A percentile compares a stretch with the other conserved stretches of the same genome.
phyloP scores from a whole-genome alignment of 1,140 invertebrate genomes.

The Mizuhopecten yessoensis region DNA sequence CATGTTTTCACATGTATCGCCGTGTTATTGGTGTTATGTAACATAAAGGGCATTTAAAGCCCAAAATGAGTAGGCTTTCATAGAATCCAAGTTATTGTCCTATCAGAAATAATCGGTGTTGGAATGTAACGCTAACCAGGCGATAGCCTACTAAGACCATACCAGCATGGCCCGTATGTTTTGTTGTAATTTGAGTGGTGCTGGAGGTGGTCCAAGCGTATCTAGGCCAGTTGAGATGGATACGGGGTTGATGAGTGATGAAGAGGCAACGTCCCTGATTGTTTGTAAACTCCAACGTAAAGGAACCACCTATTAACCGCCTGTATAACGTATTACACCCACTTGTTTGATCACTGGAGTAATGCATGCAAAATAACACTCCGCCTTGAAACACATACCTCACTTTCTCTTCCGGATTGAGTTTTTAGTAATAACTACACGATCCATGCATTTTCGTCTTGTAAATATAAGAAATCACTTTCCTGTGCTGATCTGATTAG shows the following conservation, averaged over 20 bases:
- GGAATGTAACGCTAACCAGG: not conserved
- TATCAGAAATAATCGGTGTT: not conserved
- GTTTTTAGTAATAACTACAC: too few relatives aligned
- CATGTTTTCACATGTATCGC: too few relatives aligned
- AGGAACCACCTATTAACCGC: not conserved
- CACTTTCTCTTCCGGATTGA: not conserved
- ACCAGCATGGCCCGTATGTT: not conserved
- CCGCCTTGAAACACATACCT: not conserved
- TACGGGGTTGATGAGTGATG: not conserved
- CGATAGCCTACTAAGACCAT: not conserved
- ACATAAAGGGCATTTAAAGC: too few relatives aligned
- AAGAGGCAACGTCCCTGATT: conserved; percentile 11
- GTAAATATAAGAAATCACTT: too few relatives aligned
- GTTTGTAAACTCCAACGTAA: not conserved
- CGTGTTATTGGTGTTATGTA: too few relatives aligned
- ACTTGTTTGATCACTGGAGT: conserved; percentile 14
- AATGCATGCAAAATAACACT: not conserved
- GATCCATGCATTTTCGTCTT: too few relatives aligned
- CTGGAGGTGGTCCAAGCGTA: conserved; percentile 15
- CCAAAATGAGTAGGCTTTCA: too few relatives aligned
- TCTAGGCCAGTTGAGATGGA: conserved; percentile 5
- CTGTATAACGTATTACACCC: not conserved
- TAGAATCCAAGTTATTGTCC: not conserved
- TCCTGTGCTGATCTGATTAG: too few relatives aligned
- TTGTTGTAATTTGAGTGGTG: not conserved